Base-by-base conservation (phyloP, 2,113 vertebrate species). In the Seriola dumerili region DNA sequence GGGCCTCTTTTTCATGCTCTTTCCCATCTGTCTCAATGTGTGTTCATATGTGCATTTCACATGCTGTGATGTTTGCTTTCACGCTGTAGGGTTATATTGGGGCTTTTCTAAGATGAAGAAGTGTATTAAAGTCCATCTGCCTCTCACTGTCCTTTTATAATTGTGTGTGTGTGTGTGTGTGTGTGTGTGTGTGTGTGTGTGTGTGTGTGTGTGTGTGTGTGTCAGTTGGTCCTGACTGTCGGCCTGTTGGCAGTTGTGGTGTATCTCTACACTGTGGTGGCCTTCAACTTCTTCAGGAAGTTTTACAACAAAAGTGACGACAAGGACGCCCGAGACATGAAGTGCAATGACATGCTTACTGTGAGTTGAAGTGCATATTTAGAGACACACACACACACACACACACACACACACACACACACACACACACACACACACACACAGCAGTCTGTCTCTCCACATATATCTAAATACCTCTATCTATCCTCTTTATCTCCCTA, bases 261-360 rank as follows among this genome's bases (percentile, higher is more conserved):
- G 0, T 99, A 99, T 81, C 96, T 99, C 44, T 99, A 99, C 85
- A 99, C 98, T 0, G 98, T 99, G 0, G 96, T 99, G 80, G 98
- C 98, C 54, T 99, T 99, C 92, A 99, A 99, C 91, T 99, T 99
- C 93, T 99, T 99, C 93, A 95, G 96, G 78, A 96, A 98, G 89
- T 99, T 98, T 94, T 99, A 99, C 94, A 96, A 97, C 90, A 98
- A 98, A 86, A 97, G 96, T 32, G 96, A 97, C 84, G 96, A 98
- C 7, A 95, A 96, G 29, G 96, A 97, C 61, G 88, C 95, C 4
- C 94, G 94, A 52, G 97, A 98, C 76, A 99, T 99, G 98, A 99
- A 99, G 88, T 99, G 98, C 91, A 96, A 99, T 16, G 97, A 99
- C 85, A 99, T 99, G 98, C 93, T 99, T 4, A 98, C 97, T 32